Evolutionary conservation across 1,140 invertebrate genomes (phyloP), one percentile per base, ranked within the genome.

Genomic region (Centruroides vittatus): DNA sequence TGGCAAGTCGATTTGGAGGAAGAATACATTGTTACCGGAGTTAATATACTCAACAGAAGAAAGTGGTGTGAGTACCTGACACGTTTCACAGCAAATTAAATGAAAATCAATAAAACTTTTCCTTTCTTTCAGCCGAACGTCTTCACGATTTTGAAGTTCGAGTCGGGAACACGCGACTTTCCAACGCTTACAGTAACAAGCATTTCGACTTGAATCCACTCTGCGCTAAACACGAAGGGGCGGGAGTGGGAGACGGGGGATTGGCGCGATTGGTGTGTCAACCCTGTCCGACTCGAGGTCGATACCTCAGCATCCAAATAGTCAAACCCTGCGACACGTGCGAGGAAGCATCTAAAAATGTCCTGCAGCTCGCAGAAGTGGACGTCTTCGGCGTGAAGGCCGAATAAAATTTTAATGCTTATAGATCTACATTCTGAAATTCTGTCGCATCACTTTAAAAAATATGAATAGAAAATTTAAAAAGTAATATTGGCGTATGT

Each of bases 241-340:
- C 58, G 13, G 65, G 65, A 5, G 57, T 67, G 5, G 60, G 59
- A 34, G 62, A 66, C 41, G 62, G 59, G 4, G 66, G 57, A 1
- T 55, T 60, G 9, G 54, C 13, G 8, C 57, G 60, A 13, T 64
- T 67, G 49, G 36, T 66, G 12, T 67, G 62, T 49, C 58, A 65
- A 12, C 66, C 66, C 0, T 67, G 66, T 58, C 65, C 65, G 0
- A 23, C 66, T 0, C 57, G 58, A 35, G 66, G 66, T 0, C 48
- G 66, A 11, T 67, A 66, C 53, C 55, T 67, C 34, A 62, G 58
- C n/a, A 64, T 67, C 2, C 66, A 67, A 57, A 67, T 67, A 9
- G 48, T 64, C 10, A 57, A 65, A 35, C 59, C 61, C 23, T 67
- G 66, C 48, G 59, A 54, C 34, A 63, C 61, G n/a, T 67, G 66